phyloP scores from a whole-genome alignment of 2,113 vertebrate species.

The Cyanistes caeruleus region DNA sequence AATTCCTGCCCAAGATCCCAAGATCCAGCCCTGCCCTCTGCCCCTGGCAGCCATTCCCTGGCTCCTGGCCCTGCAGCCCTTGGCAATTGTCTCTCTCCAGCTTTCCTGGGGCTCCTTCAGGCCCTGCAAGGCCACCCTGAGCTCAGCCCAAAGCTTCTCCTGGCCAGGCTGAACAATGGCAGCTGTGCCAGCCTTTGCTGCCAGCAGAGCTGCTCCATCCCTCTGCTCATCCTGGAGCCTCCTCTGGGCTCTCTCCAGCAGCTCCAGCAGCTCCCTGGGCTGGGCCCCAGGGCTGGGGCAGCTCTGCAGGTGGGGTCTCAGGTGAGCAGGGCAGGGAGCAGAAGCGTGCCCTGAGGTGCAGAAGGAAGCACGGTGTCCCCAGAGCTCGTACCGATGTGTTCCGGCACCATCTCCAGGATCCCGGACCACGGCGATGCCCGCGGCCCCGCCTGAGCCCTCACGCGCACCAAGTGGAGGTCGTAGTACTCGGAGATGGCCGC shows the following conservation, averaged over 20 bases:
- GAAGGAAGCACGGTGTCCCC: not conserved
- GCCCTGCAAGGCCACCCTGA: not conserved
- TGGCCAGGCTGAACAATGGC: too few relatives aligned
- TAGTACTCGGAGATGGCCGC: not conserved
- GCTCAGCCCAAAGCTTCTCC: not conserved
- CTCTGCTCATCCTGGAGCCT: too few relatives aligned
- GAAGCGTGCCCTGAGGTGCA: accelerated
- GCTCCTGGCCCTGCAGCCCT: accelerated
- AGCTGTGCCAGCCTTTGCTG: too few relatives aligned
- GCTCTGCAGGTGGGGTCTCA: not conserved
- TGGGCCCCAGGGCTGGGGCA: not conserved
- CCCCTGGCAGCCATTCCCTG: not conserved
- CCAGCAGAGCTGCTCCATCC: too few relatives aligned
- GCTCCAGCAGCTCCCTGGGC: accelerated
- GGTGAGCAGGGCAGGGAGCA: not conserved
- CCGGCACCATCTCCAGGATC: not conserved
- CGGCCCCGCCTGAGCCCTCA: conserved; percentile 31
- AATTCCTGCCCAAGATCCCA: not conserved
- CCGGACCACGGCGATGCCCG: conserved; percentile 36
- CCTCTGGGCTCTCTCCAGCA: not conserved
- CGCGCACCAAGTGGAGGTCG: not conserved
- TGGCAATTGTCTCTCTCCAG: not conserved
- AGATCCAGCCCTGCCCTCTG: not conserved
- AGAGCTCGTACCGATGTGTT: conserved; percentile 9
- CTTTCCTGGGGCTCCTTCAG: not conserved